Evolutionary conservation across 1,140 invertebrate species (phyloP).

Genomic region (Brachionus koreanus): DNA sequence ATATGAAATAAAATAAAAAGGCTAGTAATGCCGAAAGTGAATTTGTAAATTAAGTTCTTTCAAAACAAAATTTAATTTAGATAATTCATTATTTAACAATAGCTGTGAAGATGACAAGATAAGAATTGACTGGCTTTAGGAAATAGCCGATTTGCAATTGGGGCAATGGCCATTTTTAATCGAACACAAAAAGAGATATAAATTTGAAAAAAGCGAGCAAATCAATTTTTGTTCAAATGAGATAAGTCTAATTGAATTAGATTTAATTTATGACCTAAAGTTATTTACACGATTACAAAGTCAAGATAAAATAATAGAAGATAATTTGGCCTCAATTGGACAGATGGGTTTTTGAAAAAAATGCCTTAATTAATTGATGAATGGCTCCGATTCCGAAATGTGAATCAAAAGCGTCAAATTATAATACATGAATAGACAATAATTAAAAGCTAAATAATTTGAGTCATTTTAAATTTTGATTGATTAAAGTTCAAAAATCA

Average conservation of each 20-base stretch:
- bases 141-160: background rate
- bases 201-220: background rate
- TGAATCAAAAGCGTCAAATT: background rate
- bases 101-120: background rate
- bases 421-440: background rate
- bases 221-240: background rate
- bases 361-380: background rate
- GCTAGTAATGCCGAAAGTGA: background rate
- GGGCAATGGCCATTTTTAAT: background rate
- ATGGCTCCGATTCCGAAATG: background rate
- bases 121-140: background rate
- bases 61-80: background rate
- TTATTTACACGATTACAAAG: background rate
- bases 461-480: conserved; percentile 11
- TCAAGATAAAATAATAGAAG: background rate
- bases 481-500: conserved; percentile 17
- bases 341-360: background rate
- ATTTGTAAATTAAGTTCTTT: background rate
- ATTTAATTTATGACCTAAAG: conserved; percentile 30
- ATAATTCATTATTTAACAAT: conserved; percentile 6
- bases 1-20: background rate
- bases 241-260: conserved; percentile 20
- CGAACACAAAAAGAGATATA: background rate
- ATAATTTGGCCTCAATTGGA: background rate
- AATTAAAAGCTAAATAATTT: conserved; percentile 11